These are phyloP conservation scores for rat (Rattus norvegicus) DNA, from an alignment of 2,113 vertebrate species.

Conservation along the genomic window DNA sequence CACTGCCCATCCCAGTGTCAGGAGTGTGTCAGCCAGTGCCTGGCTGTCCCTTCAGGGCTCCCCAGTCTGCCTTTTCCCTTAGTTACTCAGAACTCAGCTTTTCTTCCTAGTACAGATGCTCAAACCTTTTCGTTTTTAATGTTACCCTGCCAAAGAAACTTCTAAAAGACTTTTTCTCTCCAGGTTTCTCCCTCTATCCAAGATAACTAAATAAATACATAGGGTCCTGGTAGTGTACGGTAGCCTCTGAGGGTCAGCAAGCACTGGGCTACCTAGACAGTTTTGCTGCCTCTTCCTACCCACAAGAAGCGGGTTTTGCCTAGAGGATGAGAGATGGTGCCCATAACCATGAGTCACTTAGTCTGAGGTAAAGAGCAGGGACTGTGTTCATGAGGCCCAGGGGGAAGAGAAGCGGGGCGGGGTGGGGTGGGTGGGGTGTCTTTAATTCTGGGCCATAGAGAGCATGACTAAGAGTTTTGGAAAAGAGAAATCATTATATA, in stretches of 20 bases:
- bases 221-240: neutral
- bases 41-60: neutral
- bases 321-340: neutral
- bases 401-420: neutral
- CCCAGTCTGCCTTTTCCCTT: neutral
- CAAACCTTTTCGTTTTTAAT: neutral
- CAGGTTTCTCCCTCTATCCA: neutral
- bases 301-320: neutral
- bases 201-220: neutral
- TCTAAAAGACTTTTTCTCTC: neutral
- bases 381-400: neutral
- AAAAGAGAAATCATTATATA: slow-evolving; percentile 21
- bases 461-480: neutral
- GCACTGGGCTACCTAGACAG: neutral
- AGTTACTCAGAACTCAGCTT: neutral
- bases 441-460: neutral
- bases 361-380: neutral
- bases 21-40: neutral
- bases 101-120: neutral
- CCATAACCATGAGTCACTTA: neutral
- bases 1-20: neutral
- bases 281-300: neutral
- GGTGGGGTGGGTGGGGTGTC: neutral
- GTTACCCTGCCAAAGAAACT: neutral
- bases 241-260: neutral